A percentile compares a stretch with the other conserved stretches of the same genome.
Conservation (phyloP, 2,797 vertebrate genomes). For the Clarias pachynema region DNA sequence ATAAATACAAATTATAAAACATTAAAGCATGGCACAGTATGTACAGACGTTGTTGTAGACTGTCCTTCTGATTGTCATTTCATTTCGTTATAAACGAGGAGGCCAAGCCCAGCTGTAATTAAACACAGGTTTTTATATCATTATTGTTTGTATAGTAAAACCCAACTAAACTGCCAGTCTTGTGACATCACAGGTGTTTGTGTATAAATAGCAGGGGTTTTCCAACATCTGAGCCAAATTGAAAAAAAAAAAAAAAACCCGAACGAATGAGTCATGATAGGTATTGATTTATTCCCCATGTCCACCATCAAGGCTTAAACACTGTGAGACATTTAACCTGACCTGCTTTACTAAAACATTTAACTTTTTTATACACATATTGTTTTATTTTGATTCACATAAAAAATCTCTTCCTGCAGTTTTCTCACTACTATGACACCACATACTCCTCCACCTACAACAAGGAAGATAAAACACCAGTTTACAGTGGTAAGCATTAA, state of each 20-base stretch:
- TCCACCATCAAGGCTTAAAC: not conserved
- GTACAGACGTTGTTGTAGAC: not conserved
- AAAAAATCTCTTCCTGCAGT: constrained; percentile 46
- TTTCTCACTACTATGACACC: constrained; percentile 61
- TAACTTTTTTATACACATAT: not conserved
- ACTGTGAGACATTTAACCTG: not conserved
- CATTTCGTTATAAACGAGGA: not conserved
- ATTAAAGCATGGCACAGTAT: not conserved
- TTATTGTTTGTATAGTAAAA: no score
- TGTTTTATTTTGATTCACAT: not conserved
- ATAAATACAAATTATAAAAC: not conserved
- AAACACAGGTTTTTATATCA: no score
- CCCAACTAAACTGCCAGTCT: not conserved
- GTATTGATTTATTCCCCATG: not conserved
- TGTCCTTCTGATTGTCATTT: not conserved
- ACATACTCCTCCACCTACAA: constrained; percentile 51
- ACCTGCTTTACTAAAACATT: not conserved
- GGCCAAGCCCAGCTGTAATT: no score
- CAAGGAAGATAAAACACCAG: constrained; percentile 36
- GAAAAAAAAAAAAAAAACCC: not conserved
- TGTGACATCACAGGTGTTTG: not conserved
- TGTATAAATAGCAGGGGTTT: not conserved
- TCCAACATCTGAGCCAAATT: not conserved
- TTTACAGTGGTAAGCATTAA: constrained; percentile 35
- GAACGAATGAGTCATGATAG: no score